Conservation (phyloP, 2,888 invertebrate genomes). For the Alviniconcha strummeri region DNA sequence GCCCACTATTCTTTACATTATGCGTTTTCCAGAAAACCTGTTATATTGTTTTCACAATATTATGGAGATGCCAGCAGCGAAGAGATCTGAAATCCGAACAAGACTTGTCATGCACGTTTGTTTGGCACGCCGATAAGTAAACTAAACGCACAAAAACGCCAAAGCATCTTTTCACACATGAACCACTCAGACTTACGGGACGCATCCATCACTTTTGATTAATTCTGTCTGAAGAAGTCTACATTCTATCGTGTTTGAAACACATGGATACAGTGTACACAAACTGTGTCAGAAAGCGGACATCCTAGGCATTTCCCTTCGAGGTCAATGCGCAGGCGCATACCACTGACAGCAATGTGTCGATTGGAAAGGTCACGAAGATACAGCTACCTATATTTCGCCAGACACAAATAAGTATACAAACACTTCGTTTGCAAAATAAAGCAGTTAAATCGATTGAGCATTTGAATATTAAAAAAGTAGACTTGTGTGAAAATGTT, state of each 20-base stretch:
- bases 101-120: constrained; percentile 15
- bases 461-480: not conserved
- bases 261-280: constrained; percentile 29
- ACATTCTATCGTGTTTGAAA: constrained; percentile 19
- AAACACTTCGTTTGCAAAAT: not conserved
- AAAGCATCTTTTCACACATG: not conserved
- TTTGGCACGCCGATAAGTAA: not conserved
- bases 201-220: not conserved
- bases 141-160: not conserved
- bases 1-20: too few relatives aligned
- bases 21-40: too few relatives aligned
- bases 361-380: constrained; percentile 16
- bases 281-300: constrained; percentile 20
- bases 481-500: too few relatives aligned
- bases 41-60: too few relatives aligned
- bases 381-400: not conserved
- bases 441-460: not conserved
- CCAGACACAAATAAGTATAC: too few relatives aligned
- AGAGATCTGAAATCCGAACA: not conserved
- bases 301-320: constrained; percentile 10
- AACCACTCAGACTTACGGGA: not conserved
- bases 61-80: too few relatives aligned
- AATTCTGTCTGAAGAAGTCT: not conserved
- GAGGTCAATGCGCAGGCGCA: constrained; percentile 17
- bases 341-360: not conserved